These are phyloP conservation scores for Micrasema minimum DNA, from an alignment of 1,140 invertebrate genomes.

Conservation along the genomic window DNA sequence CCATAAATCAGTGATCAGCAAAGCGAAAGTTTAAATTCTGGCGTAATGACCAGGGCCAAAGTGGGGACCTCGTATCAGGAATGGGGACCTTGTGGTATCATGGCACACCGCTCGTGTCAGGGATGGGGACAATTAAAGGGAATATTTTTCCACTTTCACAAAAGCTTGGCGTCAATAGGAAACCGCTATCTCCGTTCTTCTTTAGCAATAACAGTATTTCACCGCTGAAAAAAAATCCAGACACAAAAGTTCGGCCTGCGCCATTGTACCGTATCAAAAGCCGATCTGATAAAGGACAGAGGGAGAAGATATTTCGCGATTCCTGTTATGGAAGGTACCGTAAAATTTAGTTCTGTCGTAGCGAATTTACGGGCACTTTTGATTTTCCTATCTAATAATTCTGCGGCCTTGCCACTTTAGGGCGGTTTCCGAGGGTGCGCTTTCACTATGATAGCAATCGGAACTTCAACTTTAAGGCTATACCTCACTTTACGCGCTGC, in stretches of 20 bases:
- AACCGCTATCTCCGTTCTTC: conserved; percentile 36
- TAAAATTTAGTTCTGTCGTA: conserved; percentile 33
- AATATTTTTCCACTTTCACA: conserved; percentile 33
- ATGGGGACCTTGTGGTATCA: too few species aligned
- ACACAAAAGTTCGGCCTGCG: conserved; percentile 39
- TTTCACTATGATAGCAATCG: not conserved
- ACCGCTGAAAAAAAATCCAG: conserved; percentile 38
- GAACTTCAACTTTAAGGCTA: too few species aligned
- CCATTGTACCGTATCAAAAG: conserved; percentile 39
- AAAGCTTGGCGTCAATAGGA: conserved; percentile 31
- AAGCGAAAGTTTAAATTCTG: not conserved
- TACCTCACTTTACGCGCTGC: too few species aligned
- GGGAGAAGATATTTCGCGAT: conserved; percentile 36
- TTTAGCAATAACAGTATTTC: conserved; percentile 44
- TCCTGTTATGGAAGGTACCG: conserved; percentile 31
- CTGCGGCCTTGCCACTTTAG: conserved; percentile 1
- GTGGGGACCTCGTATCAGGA: not conserved
- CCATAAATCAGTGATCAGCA: not conserved
- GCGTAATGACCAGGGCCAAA: not conserved
- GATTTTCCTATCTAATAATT: conserved; percentile 30
- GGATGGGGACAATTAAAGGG: conserved; percentile 26
- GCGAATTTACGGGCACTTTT: conserved; percentile 33
- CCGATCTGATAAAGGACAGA: conserved; percentile 39
- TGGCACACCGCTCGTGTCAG: conserved; percentile 4
- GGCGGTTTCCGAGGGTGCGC: not conserved